Conservation (phyloP, 2,888 invertebrate species). For the Macrosiphum euphorbiae region DNA sequence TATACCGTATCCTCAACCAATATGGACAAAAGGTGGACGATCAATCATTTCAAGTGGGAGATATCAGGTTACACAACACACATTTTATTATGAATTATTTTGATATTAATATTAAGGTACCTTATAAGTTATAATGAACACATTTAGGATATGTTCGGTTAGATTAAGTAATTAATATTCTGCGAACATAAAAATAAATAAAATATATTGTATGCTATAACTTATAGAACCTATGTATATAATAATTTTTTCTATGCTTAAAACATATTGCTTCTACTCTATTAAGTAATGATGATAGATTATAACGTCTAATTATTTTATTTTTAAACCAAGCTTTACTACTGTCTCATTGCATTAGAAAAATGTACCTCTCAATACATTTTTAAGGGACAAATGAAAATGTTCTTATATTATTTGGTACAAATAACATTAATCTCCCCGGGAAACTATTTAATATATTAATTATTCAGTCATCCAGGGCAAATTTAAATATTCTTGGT, state of each 20-base stretch:
- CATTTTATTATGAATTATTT: neutral
- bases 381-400: neutral
- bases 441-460: neutral
- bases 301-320: neutral
- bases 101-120: neutral
- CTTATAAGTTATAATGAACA: conserved; percentile 11
- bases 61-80: conserved; percentile 68
- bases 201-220: too few relatives aligned
- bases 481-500: neutral
- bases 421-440: neutral
- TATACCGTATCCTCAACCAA: conserved; percentile 81
- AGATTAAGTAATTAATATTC: neutral
- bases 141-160: neutral
- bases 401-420: neutral
- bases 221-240: neutral
- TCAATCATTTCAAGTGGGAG: conserved; percentile 74
- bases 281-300: neutral
- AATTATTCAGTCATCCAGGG: neutral
- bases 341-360: neutral
- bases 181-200: neutral
- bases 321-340: neutral
- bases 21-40: conserved; percentile 85
- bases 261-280: neutral
- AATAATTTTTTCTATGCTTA: neutral
- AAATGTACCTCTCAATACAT: neutral